Conservation (phyloP, 2,797 vertebrate species). For the Paratrypauchen microcephalus region DNA sequence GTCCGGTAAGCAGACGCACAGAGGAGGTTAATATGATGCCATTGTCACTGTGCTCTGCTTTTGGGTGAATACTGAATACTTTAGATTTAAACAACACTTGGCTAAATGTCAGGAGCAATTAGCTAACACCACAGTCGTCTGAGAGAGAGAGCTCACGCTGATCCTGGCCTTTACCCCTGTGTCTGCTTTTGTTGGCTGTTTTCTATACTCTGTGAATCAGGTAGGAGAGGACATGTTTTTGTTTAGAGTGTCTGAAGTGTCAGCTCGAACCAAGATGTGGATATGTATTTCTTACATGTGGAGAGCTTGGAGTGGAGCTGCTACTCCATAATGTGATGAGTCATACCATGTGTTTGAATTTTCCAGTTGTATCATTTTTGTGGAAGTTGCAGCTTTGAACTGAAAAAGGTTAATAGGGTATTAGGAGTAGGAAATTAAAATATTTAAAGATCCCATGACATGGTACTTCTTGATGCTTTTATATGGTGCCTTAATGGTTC, state of each 20-base stretch:
- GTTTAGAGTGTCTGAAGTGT: background rate
- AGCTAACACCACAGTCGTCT: constrained; percentile 61
- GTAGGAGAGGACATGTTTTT: background rate
- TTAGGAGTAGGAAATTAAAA: too few relatives aligned
- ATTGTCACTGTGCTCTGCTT: constrained; percentile 57
- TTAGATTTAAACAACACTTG: constrained; percentile 68
- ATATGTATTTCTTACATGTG: background rate
- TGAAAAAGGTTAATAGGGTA: background rate
- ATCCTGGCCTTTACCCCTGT: constrained; percentile 71
- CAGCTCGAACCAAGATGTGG: background rate
- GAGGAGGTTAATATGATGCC: constrained; percentile 59
- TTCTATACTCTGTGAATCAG: constrained; percentile 26
- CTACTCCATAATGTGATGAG: background rate
- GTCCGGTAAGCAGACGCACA: constrained; percentile 54
- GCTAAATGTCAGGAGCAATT: constrained; percentile 83
- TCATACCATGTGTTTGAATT: background rate
- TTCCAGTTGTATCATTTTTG: background rate
- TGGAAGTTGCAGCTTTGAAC: background rate
- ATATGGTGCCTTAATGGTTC: too few relatives aligned
- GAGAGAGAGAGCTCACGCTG: constrained; percentile 73
- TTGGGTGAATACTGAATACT: constrained; percentile 61
- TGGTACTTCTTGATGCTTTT: too few relatives aligned
- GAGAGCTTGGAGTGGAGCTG: background rate
- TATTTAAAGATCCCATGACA: too few relatives aligned
- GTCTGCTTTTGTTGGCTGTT: constrained; percentile 55